Evolutionary conservation across 2,888 invertebrate species (phyloP).

Genomic region (Scaptomyza cyrtandrae): DNA sequence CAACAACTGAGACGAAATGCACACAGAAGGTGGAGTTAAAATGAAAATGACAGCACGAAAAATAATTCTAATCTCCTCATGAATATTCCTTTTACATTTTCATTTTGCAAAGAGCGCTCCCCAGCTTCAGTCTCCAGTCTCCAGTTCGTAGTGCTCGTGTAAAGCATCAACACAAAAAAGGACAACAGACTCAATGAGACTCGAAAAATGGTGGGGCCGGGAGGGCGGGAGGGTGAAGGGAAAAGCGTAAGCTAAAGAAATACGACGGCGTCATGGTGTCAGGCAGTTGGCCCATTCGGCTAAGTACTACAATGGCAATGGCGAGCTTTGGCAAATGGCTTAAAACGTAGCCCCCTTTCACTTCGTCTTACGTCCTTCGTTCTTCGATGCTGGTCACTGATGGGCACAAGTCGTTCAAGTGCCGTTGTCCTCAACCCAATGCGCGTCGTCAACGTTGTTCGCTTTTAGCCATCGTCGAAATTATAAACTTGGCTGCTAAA

Average conservation of each 20-base stretch:
- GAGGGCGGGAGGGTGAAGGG: slow-evolving; percentile 5
- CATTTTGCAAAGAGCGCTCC: slow-evolving; percentile 72
- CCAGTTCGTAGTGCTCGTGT: slow-evolving; percentile 45
- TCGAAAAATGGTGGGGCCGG: slow-evolving; percentile 3
- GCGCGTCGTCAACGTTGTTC: slow-evolving; percentile 50
- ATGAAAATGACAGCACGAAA: slow-evolving; percentile 81
- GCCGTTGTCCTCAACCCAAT: slow-evolving; percentile 37
- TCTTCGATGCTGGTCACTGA: slow-evolving; percentile 48
- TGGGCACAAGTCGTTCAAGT: slow-evolving; percentile 80
- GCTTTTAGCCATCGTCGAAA: slow-evolving; percentile 54
- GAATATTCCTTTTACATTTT: slow-evolving; percentile 84
- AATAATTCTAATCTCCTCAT: slow-evolving; percentile 85
- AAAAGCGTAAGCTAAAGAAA: slow-evolving; percentile 67
- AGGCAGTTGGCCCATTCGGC: slow-evolving; percentile 48
- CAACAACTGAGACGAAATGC: slow-evolving; percentile 57
- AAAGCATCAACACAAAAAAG: slow-evolving; percentile 73
- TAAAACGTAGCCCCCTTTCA: slow-evolving; percentile 25
- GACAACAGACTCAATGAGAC: slow-evolving; percentile 50
- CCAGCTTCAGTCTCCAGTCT: slow-evolving; percentile 3
- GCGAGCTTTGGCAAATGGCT: slow-evolving; percentile 14
- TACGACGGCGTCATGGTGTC: slow-evolving; percentile 62
- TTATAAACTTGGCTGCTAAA: slow-evolving; percentile 79
- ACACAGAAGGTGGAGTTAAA: slow-evolving; percentile 59
- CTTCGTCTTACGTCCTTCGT: slow-evolving; percentile 17
- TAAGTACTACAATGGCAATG: slow-evolving; percentile 65